Evolutionary conservation across 2,797 vertebrate genomes (phyloP).

Genomic region (Balearica regulorum): DNA sequence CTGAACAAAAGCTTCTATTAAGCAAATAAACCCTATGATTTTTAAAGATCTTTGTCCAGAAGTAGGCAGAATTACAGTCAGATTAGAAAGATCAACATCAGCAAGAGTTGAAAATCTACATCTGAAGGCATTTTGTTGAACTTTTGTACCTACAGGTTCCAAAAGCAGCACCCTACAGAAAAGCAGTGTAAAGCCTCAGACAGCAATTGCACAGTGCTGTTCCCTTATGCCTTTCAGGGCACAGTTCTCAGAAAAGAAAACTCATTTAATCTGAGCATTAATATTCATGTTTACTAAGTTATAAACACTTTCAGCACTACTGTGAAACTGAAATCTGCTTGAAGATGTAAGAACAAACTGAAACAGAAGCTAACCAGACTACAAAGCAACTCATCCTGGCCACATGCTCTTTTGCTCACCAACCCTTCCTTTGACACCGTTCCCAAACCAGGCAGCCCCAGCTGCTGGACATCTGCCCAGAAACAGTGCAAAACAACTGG

Average conservation of each 20-base stretch:
- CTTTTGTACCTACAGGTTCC: not conserved
- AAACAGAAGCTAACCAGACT: not conserved
- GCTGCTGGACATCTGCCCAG: not conserved
- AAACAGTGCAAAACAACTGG: not conserved
- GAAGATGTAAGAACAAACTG: not conserved
- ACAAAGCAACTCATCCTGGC: rapidly evolving
- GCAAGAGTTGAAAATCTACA: not conserved
- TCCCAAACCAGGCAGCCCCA: not conserved
- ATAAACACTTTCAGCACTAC: not conserved
- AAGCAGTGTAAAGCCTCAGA: rapidly evolving
- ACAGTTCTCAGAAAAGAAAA: not conserved
- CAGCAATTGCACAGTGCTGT: rapidly evolving
- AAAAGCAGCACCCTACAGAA: not conserved
- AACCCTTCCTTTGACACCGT: rapidly evolving
- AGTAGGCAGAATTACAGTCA: not conserved
- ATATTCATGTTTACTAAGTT: rapidly evolving
- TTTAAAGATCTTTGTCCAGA: not conserved
- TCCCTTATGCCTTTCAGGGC: rapidly evolving
- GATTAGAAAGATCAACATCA: not conserved
- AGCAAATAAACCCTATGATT: not conserved
- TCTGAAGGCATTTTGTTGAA: not conserved
- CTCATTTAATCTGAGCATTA: rapidly evolving
- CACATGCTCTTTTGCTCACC: rapidly evolving
- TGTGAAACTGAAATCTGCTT: rapidly evolving
- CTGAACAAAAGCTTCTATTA: not conserved